phyloP scores from a whole-genome alignment of 2,797 vertebrate species.

The Sebastes elongatus region DNA sequence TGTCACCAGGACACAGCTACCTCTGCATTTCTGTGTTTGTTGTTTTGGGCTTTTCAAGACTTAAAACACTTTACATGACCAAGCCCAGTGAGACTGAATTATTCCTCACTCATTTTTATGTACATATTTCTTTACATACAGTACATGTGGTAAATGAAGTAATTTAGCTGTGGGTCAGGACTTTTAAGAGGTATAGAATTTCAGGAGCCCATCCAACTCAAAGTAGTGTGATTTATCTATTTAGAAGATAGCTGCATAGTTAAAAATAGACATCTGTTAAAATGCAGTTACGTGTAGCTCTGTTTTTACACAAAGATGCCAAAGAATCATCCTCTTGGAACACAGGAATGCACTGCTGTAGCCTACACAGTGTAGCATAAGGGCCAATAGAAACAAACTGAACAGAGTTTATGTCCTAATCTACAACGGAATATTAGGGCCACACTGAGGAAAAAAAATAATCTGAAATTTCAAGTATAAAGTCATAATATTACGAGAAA shows the following conservation, averaged over 20 bases:
- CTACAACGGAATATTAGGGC: too few relatives aligned
- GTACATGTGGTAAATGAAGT: neutral
- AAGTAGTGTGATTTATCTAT: neutral
- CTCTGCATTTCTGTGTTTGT: conserved; percentile 32
- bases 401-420: too few relatives aligned
- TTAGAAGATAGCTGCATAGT: neutral
- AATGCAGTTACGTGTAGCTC: neutral
- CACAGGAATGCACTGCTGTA: neutral
- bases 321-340: neutral
- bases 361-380: too few relatives aligned
- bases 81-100: neutral
- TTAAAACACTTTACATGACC: neutral
- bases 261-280: neutral
- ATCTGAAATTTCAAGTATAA: too few relatives aligned
- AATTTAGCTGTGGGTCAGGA: neutral
- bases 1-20: conserved; percentile 84
- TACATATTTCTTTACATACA: neutral
- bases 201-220: neutral
- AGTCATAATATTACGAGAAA: too few relatives aligned
- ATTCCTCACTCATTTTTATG: neutral
- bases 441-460: too few relatives aligned
- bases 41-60: neutral
- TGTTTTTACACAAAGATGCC: neutral
- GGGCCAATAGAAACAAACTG: too few relatives aligned
- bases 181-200: neutral